Base-by-base conservation (phyloP, 2,888 invertebrate genomes). In the Scaptomyza parva region DNA sequence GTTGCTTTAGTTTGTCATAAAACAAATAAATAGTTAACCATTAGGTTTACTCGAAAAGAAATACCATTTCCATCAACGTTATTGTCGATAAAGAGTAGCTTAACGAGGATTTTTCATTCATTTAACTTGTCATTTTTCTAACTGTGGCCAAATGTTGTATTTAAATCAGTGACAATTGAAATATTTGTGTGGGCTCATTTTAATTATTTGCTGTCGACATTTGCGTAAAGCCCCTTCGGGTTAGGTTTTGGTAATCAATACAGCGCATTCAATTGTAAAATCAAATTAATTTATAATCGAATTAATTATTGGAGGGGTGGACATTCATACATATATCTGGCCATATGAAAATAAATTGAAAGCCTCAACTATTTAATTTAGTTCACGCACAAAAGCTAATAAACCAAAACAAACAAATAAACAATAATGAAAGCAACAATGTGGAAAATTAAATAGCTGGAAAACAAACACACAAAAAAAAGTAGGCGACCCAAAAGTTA, bases 321-420 rank as follows among this genome's bases (percentile, higher is more conserved):
- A 7, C 8, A 8, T 8, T 3, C 28, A 28, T 28, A 47, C 40
- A 39, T 6, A 20, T 40, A 33, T 3, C 45, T 20, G 41, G 26
- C 24, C 58, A 52, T 17, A 35, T 35, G n/a, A 55, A 63, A 71
- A 40, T 39, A 24, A 58, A 53, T 53, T 37, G 14, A 43, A 35
- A 48, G 45, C 78, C 54, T 41, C 55, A 61, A 62, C 53, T 60
- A 74, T 84, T 84, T 66, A 60, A 77, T 86, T 80, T 67, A 61
- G 57, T 66, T 50, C 58, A 55, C 44, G 50, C 55, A 44, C 54
- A 45, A 45, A 17, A 53, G 41, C 63, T 63, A 70, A 75, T 57
- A 54, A 55, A 24, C 59, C n/a, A n/a, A 60, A 59, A 35, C 37
- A 35, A 55, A 35, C 35, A 40, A 41, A 11, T 50, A 65, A 65